A percentile compares a stretch with the other conserved stretches of the same genome.
These are phyloP conservation scores for Hylia prasina DNA, from an alignment of 2,113 vertebrate species.

Conservation along the genomic window DNA sequence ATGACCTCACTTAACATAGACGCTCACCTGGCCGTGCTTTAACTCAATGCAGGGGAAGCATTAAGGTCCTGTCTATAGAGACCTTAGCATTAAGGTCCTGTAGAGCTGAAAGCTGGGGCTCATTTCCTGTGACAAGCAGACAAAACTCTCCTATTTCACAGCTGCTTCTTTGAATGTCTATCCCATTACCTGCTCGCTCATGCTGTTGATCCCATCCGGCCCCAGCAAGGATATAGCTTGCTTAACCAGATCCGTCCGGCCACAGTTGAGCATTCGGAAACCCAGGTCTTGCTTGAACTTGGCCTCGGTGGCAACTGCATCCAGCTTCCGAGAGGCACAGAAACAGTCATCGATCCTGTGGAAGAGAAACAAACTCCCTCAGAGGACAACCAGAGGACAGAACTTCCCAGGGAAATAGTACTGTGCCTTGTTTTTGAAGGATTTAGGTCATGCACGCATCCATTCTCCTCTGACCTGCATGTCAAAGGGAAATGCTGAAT, in stretches of 20 bases:
- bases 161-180: background rate
- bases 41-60: background rate
- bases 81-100: background rate
- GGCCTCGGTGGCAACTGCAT: constrained; percentile 92
- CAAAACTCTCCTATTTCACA: background rate
- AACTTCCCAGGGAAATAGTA: background rate
- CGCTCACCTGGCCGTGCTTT: background rate
- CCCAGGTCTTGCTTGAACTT: constrained; percentile 98
- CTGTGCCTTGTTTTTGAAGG: background rate
- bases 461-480: constrained; percentile 19
- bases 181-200: constrained; percentile 90
- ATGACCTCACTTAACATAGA: background rate
- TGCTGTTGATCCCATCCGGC: constrained; percentile 94
- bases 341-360: constrained; percentile 95
- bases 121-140: background rate
- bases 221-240: constrained; percentile 94
- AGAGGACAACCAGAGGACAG: background rate
- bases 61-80: background rate
- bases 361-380: background rate
- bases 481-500: background rate
- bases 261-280: constrained; percentile 99
- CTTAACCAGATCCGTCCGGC: constrained; percentile 94
- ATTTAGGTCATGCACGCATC: background rate
- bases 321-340: constrained; percentile 93
- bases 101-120: background rate